Evolutionary conservation across 2,888 invertebrate species (phyloP).

Genomic region (Pteria penguin): DNA sequence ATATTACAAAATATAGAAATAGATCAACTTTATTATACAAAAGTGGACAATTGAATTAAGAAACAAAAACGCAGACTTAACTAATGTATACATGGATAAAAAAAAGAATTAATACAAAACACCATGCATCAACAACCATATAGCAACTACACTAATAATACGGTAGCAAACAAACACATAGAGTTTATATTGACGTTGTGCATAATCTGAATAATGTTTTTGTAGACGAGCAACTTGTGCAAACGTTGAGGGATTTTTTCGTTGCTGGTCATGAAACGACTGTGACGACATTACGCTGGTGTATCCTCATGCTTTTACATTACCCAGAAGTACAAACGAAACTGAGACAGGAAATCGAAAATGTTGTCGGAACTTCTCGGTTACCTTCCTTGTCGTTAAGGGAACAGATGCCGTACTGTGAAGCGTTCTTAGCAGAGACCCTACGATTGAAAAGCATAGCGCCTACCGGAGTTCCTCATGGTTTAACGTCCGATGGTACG

Average conservation of each 20-base stretch:
- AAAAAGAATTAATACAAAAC: too few species aligned
- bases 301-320: constrained; percentile 88
- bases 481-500: constrained; percentile 53
- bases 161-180: too few species aligned
- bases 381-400: constrained; percentile 50
- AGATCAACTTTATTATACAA: too few species aligned
- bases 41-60: too few species aligned
- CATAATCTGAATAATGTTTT: too few species aligned
- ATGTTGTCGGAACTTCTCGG: constrained; percentile 73
- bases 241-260: constrained; percentile 55
- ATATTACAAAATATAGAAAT: too few species aligned
- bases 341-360: constrained; percentile 55
- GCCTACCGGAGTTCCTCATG: constrained; percentile 55
- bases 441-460: constrained; percentile 65
- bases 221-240: constrained; percentile 45
- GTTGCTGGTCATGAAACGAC: constrained; percentile 84
- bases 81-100: too few species aligned
- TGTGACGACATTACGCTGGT: constrained; percentile 92
- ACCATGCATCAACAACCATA: too few species aligned
- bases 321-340: constrained; percentile 83
- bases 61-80: too few species aligned
- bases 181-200: too few species aligned
- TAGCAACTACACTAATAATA: too few species aligned
- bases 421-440: constrained; percentile 68
- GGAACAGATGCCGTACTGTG: constrained; percentile 53